These are phyloP conservation scores for Drosophila mulleri DNA, from an alignment of 2,888 invertebrate species.

Conservation along the genomic window DNA sequence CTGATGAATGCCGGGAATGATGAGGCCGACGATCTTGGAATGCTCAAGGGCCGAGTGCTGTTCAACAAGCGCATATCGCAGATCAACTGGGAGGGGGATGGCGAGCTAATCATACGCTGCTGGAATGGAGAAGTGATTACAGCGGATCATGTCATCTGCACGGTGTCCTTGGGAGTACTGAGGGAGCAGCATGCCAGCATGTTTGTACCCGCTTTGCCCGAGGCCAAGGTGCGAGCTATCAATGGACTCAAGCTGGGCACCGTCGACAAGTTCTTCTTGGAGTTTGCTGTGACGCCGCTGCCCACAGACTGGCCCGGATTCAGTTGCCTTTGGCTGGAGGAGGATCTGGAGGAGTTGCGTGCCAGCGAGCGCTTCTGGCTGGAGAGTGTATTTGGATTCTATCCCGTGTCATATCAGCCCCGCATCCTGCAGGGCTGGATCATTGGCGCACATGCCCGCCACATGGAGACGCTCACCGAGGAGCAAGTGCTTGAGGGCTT, in stretches of 20 bases:
- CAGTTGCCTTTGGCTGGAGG: conserved; percentile 86
- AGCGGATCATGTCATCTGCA: conserved; percentile 87
- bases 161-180: conserved; percentile 87
- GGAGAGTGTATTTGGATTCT: conserved; percentile 88
- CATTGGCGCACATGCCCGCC: conserved; percentile 87
- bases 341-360: conserved; percentile 82
- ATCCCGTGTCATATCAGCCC: conserved; percentile 87
- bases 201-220: conserved; percentile 86
- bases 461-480: conserved; percentile 88
- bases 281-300: conserved; percentile 87
- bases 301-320: conserved; percentile 86
- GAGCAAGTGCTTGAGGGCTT: conserved; percentile 82
- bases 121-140: conserved; percentile 83
- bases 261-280: conserved; percentile 88
- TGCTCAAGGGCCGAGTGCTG: conserved; percentile 78
- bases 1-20: conserved; percentile 85
- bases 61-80: conserved; percentile 72
- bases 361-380: conserved; percentile 86
- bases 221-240: conserved; percentile 85
- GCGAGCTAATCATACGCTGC: conserved; percentile 61
- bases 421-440: conserved; percentile 89
- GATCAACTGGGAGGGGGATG: conserved; percentile 68
- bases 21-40: conserved; percentile 61
- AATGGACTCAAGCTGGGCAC: conserved; percentile 87
- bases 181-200: conserved; percentile 84